Conservation (phyloP, 2,113 vertebrate genomes). For the Micronycteris hirsuta region DNA sequence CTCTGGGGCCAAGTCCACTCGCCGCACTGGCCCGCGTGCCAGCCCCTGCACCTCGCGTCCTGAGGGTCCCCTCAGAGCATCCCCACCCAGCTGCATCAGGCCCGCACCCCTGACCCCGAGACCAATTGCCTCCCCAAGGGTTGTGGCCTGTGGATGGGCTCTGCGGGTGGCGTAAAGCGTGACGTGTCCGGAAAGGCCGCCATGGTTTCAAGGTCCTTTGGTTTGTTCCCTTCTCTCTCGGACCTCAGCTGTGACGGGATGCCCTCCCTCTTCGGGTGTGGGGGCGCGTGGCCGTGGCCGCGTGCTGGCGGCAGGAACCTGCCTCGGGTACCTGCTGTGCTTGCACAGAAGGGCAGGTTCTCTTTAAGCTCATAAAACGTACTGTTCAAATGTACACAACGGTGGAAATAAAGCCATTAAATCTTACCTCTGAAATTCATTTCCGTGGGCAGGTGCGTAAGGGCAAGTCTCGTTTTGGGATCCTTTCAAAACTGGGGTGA, state of each 20-base stretch:
- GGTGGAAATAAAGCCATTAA: not conserved
- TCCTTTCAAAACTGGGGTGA: not conserved
- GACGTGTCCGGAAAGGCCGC: too few relatives aligned
- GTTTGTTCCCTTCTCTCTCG: not conserved
- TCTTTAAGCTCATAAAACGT: not conserved
- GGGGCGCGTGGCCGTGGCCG: not conserved
- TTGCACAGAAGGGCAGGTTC: not conserved
- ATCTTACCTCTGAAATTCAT: not conserved
- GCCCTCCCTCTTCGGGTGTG: not conserved
- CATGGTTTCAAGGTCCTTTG: not conserved
- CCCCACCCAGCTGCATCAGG: not conserved
- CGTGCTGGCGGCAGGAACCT: not conserved
- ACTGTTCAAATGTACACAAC: not conserved
- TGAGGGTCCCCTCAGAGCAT: not conserved
- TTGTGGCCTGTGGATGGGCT: not conserved
- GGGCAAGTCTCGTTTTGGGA: not conserved
- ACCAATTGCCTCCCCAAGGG: too few relatives aligned
- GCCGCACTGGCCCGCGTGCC: not conserved
- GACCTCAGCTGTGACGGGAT: not conserved
- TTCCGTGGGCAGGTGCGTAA: fast-evolving
- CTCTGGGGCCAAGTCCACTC: not conserved
- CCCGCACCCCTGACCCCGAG: not conserved
- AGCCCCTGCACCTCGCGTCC: not conserved
- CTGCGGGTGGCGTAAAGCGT: fast-evolving
- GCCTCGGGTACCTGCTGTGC: not conserved